Percentiles rank a stretch among this genome's conserved stretches.
Conservation (phyloP, 2,797 vertebrate genomes). For the Eupleurogrammus muticus region DNA sequence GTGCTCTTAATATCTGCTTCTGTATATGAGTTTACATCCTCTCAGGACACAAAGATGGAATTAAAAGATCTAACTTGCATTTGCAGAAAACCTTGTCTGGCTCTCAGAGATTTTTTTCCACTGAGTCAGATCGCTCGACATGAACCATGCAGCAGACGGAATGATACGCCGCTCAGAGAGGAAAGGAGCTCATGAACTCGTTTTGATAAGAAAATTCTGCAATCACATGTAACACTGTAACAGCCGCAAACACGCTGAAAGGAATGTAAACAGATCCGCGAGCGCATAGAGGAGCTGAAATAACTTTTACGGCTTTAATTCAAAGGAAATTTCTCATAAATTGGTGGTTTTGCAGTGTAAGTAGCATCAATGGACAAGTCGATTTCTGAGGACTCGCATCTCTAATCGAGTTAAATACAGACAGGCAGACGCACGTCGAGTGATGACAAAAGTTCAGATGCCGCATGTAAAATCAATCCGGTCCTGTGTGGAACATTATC, state of each 20-base stretch:
- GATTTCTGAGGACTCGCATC: neutral
- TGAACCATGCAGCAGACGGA: neutral
- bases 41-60: constrained; percentile 86
- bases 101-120: constrained; percentile 24
- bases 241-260: neutral
- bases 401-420: neutral
- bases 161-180: neutral
- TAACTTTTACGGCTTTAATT: no score
- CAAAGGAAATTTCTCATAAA: neutral
- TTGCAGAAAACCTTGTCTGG: constrained; percentile 49
- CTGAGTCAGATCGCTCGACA: constrained; percentile 31
- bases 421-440: no score
- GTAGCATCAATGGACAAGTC: neutral
- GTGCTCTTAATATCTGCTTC: constrained; percentile 88
- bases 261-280: neutral
- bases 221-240: constrained; percentile 13
- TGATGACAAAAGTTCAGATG: neutral
- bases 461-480: neutral
- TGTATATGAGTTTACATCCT: constrained; percentile 88
- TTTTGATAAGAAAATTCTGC: constrained; percentile 18
- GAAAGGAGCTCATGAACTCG: neutral
- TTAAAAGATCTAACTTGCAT: constrained; percentile 67
- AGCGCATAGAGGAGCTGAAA: neutral
- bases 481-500: constrained; percentile 3
- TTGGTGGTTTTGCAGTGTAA: neutral